phyloP scores from a whole-genome alignment of 2,113 vertebrate species.

The Aegotheles bennettii region DNA sequence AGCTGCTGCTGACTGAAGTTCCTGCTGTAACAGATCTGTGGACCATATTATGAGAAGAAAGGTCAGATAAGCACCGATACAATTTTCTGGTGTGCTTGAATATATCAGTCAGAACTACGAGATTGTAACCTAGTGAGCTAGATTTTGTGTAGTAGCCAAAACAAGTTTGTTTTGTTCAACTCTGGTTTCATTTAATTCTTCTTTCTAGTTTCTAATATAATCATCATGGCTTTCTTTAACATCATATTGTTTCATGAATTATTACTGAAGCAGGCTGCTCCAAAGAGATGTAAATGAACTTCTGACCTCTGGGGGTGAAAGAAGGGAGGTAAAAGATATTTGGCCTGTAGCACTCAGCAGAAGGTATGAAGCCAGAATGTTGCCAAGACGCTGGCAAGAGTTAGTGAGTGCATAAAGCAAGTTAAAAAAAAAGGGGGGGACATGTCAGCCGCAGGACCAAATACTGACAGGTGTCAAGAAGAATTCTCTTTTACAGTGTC shows the following conservation, averaged over 20 bases:
- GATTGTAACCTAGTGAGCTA: constrained; percentile 4
- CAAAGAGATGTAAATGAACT: neutral
- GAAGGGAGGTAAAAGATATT: neutral
- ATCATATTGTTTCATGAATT: neutral
- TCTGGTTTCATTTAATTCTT: neutral
- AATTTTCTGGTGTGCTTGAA: neutral
- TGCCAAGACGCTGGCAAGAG: neutral
- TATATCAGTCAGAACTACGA: neutral
- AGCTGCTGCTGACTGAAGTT: neutral
- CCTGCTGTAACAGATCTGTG: neutral
- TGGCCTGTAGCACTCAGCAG: neutral
- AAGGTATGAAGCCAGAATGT: neutral
- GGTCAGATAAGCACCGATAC: constrained; percentile 12
- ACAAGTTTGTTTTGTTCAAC: neutral
- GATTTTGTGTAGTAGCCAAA: neutral
- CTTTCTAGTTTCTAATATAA: neutral
- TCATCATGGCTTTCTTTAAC: neutral
- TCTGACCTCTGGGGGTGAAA: neutral
- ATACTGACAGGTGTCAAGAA: neutral
- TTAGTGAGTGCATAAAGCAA: neutral
- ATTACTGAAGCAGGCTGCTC: neutral
- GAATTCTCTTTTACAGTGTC: neutral
- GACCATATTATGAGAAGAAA: constrained; percentile 18
- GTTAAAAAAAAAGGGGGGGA: neutral
- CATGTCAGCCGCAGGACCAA: neutral